phyloP scores from a whole-genome alignment of 2,797 vertebrate genomes.

The Poecile montanus region DNA sequence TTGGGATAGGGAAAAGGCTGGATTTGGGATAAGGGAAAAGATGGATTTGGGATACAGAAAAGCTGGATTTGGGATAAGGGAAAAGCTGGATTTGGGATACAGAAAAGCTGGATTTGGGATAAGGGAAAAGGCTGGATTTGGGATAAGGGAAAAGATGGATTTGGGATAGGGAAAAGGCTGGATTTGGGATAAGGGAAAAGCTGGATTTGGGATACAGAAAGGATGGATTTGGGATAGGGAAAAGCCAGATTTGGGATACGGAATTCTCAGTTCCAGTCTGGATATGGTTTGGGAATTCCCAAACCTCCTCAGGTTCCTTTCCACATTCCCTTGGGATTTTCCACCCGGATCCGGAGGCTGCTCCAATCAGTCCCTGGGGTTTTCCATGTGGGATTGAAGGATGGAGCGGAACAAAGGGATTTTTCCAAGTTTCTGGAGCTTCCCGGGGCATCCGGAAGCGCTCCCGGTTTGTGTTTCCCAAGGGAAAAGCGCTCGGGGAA shows the following conservation, averaged over 20 bases:
- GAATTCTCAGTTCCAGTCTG: too few relatives aligned
- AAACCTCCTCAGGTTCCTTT: background rate
- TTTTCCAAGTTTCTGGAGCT: background rate
- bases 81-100: background rate
- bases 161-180: background rate
- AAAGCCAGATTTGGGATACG: background rate
- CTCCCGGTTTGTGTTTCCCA: background rate
- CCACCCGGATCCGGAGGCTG: background rate
- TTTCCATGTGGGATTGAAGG: background rate
- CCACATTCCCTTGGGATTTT: background rate
- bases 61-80: background rate
- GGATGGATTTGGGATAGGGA: too few relatives aligned
- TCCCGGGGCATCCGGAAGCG: fast-evolving
- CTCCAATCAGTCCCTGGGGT: background rate
- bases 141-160: background rate
- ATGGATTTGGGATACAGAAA: too few relatives aligned
- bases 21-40: background rate
- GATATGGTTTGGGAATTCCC: background rate
- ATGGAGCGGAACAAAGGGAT: background rate
- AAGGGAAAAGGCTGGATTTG: background rate
- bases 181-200: too few relatives aligned
- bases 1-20: background rate
- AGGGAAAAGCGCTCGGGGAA: background rate
- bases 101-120: background rate
- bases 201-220: too few relatives aligned